These are phyloP conservation scores for Trinectes maculatus DNA, from an alignment of 2,113 vertebrate species.

Conservation along the genomic window DNA sequence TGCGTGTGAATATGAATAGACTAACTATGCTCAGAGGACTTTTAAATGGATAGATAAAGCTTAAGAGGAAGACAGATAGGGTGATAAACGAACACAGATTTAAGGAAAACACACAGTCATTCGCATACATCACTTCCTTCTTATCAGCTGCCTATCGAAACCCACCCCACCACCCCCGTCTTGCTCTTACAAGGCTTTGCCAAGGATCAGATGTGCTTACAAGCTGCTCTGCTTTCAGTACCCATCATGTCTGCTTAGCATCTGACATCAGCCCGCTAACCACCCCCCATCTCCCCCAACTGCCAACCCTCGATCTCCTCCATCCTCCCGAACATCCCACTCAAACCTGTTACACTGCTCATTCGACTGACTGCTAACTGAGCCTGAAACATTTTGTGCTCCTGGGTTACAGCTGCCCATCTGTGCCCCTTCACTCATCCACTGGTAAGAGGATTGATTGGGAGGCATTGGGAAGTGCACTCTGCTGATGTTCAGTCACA, in stretches of 20 bases:
- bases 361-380: constrained; percentile 37
- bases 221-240: constrained; percentile 43
- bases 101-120: neutral
- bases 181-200: constrained; percentile 20
- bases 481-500: constrained; percentile 15
- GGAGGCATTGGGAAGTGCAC: constrained; percentile 10
- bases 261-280: constrained; percentile 39
- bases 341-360: constrained; percentile 31
- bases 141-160: constrained; percentile 17
- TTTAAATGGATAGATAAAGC: neutral
- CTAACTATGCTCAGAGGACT: neutral
- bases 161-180: neutral
- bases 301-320: neutral
- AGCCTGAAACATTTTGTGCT: constrained; percentile 42
- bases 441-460: neutral
- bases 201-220: constrained; percentile 40
- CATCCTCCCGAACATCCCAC: neutral
- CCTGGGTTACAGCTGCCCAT: constrained; percentile 40
- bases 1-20: constrained; percentile 6
- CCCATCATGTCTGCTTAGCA: constrained; percentile 28
- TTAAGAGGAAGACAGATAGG: neutral
- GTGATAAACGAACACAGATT: neutral
- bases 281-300: neutral
- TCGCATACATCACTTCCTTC: constrained; percentile 1
- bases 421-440: constrained; percentile 27